Evolutionary conservation across 2,113 vertebrate species (phyloP).

Genomic region (Coracopsis vasa): DNA sequence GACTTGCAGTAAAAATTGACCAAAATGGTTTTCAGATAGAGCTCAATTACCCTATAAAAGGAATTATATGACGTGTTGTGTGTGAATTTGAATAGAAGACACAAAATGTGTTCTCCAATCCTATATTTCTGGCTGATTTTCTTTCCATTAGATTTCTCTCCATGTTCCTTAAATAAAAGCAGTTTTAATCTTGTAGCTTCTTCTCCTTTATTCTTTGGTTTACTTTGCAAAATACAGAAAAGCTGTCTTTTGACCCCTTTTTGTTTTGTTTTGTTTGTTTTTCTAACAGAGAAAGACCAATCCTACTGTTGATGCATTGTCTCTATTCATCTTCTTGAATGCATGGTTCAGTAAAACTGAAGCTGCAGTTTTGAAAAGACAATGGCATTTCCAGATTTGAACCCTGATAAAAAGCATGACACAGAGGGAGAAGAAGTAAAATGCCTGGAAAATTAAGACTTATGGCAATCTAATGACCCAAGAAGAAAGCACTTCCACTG

Average conservation of each 20-base stretch:
- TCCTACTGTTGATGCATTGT: neutral
- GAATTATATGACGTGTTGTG: neutral
- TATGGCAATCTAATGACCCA: conserved; percentile 64
- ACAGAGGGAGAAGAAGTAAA: conserved; percentile 60
- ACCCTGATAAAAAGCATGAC: conserved; percentile 50
- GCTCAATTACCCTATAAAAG: neutral
- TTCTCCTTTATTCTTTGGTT: neutral
- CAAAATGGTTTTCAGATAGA: neutral
- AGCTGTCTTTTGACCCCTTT: rapidly evolving
- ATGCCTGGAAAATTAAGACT: conserved; percentile 70
- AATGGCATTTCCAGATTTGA: conserved; percentile 46
- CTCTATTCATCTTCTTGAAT: neutral
- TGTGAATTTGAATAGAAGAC: neutral
- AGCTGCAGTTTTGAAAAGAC: conserved; percentile 13
- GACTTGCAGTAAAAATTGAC: neutral
- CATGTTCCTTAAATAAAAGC: neutral
- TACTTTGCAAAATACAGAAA: neutral
- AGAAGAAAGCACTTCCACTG: conserved; percentile 60
- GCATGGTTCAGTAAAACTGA: neutral
- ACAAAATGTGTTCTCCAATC: neutral
- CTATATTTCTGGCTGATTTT: neutral
- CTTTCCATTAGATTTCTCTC: neutral
- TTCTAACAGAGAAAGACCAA: neutral
- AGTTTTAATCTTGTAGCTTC: neutral
- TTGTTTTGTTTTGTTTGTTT: neutral